These are phyloP conservation scores for Motacilla alba DNA, from an alignment of 2,113 vertebrate genomes.

Conservation along the genomic window DNA sequence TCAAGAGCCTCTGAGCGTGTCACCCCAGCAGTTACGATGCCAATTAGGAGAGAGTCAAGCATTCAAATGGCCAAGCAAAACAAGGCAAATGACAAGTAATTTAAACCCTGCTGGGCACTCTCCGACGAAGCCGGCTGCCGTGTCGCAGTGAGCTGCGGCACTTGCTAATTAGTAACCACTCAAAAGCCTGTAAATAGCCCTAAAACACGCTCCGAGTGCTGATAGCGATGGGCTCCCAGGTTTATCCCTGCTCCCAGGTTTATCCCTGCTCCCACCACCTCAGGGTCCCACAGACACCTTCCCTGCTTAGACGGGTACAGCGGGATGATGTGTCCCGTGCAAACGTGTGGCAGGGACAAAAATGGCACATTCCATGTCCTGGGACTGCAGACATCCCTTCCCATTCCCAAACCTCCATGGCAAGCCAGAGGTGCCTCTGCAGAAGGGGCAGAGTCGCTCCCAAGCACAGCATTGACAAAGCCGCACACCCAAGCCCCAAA, in stretches of 20 bases:
- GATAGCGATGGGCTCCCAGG: rapidly evolving
- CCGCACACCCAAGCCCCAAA: not conserved
- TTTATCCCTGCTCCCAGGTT: not conserved
- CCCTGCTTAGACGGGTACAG: rapidly evolving
- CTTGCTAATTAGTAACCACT: constrained; percentile 31
- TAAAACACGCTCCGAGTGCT: not conserved
- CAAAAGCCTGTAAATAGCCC: constrained; percentile 4
- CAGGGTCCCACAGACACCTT: not conserved
- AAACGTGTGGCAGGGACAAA: rapidly evolving
- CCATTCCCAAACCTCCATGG: not conserved
- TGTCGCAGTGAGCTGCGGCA: constrained; percentile 1
- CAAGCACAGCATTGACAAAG: rapidly evolving
- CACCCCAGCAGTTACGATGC: constrained; percentile 8
- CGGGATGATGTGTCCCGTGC: rapidly evolving
- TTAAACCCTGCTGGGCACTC: constrained; percentile 52
- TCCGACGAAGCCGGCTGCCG: not conserved
- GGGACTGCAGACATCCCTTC: not conserved
- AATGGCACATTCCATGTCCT: rapidly evolving
- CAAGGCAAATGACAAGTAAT: constrained; percentile 57
- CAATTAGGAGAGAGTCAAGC: constrained; percentile 59
- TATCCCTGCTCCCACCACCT: not conserved
- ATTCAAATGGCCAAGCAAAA: constrained; percentile 56
- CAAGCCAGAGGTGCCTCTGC: not conserved
- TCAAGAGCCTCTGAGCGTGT: constrained; percentile 22
- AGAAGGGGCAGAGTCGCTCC: not conserved